Base-by-base conservation (phyloP, 1,140 invertebrate genomes). In the Drosophila santomea region DNA sequence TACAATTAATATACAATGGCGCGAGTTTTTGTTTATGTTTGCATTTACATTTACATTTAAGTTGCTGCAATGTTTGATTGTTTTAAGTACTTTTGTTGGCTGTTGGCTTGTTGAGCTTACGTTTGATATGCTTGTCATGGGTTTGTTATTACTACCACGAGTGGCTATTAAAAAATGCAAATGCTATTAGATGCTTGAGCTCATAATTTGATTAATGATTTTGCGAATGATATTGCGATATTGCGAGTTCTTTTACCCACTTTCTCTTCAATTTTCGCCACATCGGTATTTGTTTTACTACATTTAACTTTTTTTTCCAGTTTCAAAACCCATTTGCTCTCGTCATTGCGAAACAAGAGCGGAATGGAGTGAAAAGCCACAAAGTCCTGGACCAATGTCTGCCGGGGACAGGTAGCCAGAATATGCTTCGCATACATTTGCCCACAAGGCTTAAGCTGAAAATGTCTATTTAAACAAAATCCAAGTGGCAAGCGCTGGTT, bases 51-150 rank as follows among this genome's bases (percentile, higher is more conserved):
- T 54, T 54, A 55, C 14, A 43, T 61, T 54, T 54, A 55, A 39
- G 59, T 73, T 61, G 48, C 32, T 55, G 39, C 39, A 52, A 59
- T 44, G 59, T 61, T 69, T 77, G 79, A 73, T 81, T 81, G 79
- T 81, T 81, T 81, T 79, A 88, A 88, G 82, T 86, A 86, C 82
- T 73, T 74, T 54, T 74, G 41, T 61, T 44, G 36, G 17, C 35
- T 43, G 68, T 51, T 69, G 38, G 38, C 55, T 64, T 71, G 41
- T 47, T 75, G 35, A 41, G 41, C 50, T 74, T 61, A 45, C 67
- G 69, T 76, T 75, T 83, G 80, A 83, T 83, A 83, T 83, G 80
- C 80, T 85, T 80, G 81, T 84, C 76, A 84, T 73, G 80, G 63
- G 74, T 68, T 72, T 71, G 39, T 60, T 76, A 66, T 71, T 56